Percentiles rank a stretch among this genome's conserved stretches.
phyloP scores from a whole-genome alignment of 2,888 invertebrate species.

The Urechis unicinctus region DNA sequence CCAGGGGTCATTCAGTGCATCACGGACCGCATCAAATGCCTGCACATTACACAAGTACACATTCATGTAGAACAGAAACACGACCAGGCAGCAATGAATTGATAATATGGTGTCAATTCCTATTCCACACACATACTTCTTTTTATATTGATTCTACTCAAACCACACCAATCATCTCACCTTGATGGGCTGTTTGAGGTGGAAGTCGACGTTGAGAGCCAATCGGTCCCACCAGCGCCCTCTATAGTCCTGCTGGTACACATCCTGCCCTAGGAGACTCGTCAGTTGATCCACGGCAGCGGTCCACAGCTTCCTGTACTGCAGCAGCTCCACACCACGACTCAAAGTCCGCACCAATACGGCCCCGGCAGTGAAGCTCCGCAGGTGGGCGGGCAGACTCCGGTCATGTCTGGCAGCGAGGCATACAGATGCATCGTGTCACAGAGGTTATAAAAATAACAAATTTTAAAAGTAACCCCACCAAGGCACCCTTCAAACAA shows the following conservation, averaged over 20 bases:
- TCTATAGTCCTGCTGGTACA: constrained; percentile 46
- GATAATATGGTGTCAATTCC: too few species aligned
- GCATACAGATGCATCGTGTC: too few species aligned
- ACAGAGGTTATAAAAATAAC: too few species aligned
- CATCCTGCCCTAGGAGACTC: constrained; percentile 54
- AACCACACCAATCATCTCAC: too few species aligned
- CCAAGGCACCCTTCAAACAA: too few species aligned
- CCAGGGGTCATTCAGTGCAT: constrained; percentile 43
- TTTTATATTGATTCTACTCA: too few species aligned
- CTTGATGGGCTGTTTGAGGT: constrained; percentile 50
- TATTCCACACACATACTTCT: too few species aligned
- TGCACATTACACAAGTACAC: constrained; percentile 26
- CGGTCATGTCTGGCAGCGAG: constrained; percentile 26
- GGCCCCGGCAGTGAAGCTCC: constrained; percentile 58
- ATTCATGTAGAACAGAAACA: too few species aligned
- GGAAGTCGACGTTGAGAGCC: constrained; percentile 59
- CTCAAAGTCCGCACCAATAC: constrained; percentile 49
- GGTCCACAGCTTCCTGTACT: constrained; percentile 50
- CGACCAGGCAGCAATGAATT: too few species aligned
- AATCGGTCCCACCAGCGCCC: constrained; percentile 59
- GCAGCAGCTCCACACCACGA: constrained; percentile 52
- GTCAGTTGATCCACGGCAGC: constrained; percentile 56
- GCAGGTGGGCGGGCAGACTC: constrained; percentile 56
- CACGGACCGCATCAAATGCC: constrained; percentile 43
- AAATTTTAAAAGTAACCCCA: too few species aligned